Conservation (phyloP, 2,888 invertebrate species). For the Limnephilus auricula region DNA sequence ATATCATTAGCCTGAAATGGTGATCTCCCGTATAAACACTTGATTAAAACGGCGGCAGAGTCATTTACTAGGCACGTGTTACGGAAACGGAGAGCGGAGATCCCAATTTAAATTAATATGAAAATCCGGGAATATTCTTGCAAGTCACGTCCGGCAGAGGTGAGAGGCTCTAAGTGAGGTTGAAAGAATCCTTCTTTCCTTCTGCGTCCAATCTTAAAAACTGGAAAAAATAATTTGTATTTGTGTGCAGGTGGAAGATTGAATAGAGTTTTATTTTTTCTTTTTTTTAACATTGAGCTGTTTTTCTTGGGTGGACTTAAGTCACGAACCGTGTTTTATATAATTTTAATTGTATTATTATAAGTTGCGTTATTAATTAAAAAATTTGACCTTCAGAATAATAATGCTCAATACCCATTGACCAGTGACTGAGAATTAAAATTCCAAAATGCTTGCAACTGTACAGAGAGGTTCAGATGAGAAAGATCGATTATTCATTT, state of each 20-base stretch:
- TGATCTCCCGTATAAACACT: slow-evolving; percentile 26
- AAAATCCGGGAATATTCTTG: slow-evolving; percentile 61
- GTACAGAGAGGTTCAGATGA: too few relatives aligned
- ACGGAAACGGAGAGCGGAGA: slow-evolving; percentile 25
- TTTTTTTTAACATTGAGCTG: background rate
- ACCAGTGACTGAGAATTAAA: too few relatives aligned
- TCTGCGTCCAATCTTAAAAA: background rate
- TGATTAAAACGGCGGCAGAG: slow-evolving; percentile 45
- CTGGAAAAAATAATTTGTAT: slow-evolving; percentile 30
- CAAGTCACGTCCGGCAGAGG: slow-evolving; percentile 56
- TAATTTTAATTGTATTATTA: background rate
- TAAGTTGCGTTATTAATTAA: background rate
- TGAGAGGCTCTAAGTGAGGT: slow-evolving; percentile 48
- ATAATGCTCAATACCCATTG: too few relatives aligned
- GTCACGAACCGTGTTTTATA: background rate
- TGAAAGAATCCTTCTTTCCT: slow-evolving; percentile 50
- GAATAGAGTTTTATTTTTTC: background rate
- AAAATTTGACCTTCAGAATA: background rate
- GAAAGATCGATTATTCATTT: too few relatives aligned
- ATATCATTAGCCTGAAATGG: background rate
- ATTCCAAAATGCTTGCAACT: too few relatives aligned
- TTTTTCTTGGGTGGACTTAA: background rate
- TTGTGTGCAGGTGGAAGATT: background rate
- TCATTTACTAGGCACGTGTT: slow-evolving; percentile 47
- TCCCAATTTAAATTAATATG: slow-evolving; percentile 62